These are phyloP conservation scores for Erebia aethiops DNA, from an alignment of 2,888 invertebrate species.

Conservation along the genomic window DNA sequence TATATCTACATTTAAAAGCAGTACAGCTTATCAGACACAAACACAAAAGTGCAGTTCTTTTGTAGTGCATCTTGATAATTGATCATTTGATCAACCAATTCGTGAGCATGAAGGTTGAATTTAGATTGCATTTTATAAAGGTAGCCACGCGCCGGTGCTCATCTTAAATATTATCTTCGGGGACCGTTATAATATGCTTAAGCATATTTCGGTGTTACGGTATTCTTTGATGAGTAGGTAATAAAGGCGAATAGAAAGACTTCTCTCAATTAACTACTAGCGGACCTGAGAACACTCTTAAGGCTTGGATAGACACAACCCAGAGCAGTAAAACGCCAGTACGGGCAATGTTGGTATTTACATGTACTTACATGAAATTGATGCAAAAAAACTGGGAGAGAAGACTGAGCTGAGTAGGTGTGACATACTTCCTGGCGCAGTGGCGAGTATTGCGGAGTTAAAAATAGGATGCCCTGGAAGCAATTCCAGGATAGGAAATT, in stretches of 20 bases:
- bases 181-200: slow-evolving; percentile 36
- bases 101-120: slow-evolving; percentile 14
- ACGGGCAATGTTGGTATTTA: too few relatives aligned
- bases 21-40: background rate
- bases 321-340: background rate
- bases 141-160: slow-evolving; percentile 25
- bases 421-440: too few relatives aligned
- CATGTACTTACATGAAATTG: too few relatives aligned
- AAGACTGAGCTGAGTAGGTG: too few relatives aligned
- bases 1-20: background rate
- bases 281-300: slow-evolving; percentile 15
- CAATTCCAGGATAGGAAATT: too few relatives aligned
- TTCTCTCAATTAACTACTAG: slow-evolving; percentile 21
- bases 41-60: background rate
- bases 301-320: background rate
- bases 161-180: slow-evolving; percentile 31
- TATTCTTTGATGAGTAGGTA: slow-evolving; percentile 33
- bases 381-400: too few relatives aligned
- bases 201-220: slow-evolving; percentile 38
- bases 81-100: background rate
- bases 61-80: background rate
- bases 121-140: slow-evolving; percentile 19
- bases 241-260: slow-evolving; percentile 27
- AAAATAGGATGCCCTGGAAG: too few relatives aligned
- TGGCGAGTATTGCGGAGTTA: too few relatives aligned